Percentiles rank a stretch among this genome's conserved stretches.
These are phyloP conservation scores for Lepidonotus clava DNA, from an alignment of 2,888 invertebrate genomes.

Conservation along the genomic window DNA sequence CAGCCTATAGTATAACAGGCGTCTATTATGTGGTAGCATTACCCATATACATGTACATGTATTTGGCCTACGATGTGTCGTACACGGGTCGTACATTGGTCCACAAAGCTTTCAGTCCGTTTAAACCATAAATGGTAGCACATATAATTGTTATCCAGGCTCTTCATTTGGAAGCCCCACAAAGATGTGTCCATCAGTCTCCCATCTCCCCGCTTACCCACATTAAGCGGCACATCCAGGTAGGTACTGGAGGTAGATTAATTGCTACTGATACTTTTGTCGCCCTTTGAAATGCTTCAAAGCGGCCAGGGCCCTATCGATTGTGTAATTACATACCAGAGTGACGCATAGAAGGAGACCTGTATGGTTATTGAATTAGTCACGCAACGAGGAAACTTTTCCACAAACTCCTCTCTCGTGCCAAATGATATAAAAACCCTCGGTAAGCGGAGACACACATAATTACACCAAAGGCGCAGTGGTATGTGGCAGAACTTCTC, in stretches of 20 bases:
- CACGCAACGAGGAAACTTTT: slow-evolving; percentile 32
- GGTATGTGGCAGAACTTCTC: neutral
- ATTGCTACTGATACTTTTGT: slow-evolving; percentile 22
- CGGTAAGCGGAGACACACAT: neutral
- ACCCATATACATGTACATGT: too few species aligned
- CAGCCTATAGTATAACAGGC: too few species aligned
- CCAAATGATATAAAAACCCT: neutral
- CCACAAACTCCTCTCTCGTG: neutral
- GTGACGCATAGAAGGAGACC: slow-evolving; percentile 7
- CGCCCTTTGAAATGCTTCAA: slow-evolving; percentile 34
- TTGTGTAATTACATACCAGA: neutral
- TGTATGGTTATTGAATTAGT: slow-evolving; percentile 30
- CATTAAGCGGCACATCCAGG: slow-evolving; percentile 11
- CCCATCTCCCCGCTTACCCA: too few species aligned
- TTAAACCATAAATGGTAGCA: too few species aligned
- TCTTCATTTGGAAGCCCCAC: too few species aligned
- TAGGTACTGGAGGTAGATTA: neutral
- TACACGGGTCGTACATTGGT: too few species aligned
- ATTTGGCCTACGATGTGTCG: too few species aligned
- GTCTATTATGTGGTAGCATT: too few species aligned
- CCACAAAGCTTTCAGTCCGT: too few species aligned
- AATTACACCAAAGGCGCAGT: neutral
- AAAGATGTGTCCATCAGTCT: too few species aligned
- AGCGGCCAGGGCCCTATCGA: slow-evolving; percentile 16
- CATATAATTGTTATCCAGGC: too few species aligned